These are phyloP conservation scores for Cydia amplana DNA, from an alignment of 1,140 invertebrate genomes.

Conservation along the genomic window DNA sequence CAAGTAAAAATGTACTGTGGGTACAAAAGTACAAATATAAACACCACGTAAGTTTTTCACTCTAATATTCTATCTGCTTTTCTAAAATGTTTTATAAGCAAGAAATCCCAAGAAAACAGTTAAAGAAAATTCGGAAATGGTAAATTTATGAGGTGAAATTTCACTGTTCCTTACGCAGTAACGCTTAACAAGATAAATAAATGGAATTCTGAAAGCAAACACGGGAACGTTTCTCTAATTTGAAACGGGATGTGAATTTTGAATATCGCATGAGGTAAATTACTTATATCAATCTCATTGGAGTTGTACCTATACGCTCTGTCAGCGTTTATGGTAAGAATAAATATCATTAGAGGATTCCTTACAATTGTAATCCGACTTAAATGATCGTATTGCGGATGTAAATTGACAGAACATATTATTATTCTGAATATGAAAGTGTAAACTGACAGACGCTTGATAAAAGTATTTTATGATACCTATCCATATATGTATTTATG, in stretches of 20 bases:
- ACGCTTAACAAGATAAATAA: slow-evolving; percentile 30
- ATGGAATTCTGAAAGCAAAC: slow-evolving; percentile 35
- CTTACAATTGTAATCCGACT: no score
- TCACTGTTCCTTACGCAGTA: background rate
- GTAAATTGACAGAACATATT: no score
- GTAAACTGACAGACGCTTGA: no score
- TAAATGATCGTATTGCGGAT: no score
- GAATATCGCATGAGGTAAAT: slow-evolving; percentile 56
- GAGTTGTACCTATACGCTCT: background rate
- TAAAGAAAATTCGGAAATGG: background rate
- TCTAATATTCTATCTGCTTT: no score
- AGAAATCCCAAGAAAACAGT: background rate
- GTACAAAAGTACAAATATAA: no score
- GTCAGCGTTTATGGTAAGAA: background rate
- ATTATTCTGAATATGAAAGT: no score
- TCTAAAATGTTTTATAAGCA: background rate
- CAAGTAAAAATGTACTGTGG: no score
- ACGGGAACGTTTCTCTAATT: slow-evolving; percentile 44
- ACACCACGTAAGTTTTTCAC: no score
- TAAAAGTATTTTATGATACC: no score
- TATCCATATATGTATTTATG: no score
- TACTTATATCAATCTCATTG: slow-evolving; percentile 37
- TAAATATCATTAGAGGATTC: slow-evolving; percentile 17
- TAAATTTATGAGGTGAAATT: background rate
- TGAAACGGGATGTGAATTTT: slow-evolving; percentile 39